Conservation (phyloP, 2,888 invertebrate species). For the Galerucella pusilla region DNA sequence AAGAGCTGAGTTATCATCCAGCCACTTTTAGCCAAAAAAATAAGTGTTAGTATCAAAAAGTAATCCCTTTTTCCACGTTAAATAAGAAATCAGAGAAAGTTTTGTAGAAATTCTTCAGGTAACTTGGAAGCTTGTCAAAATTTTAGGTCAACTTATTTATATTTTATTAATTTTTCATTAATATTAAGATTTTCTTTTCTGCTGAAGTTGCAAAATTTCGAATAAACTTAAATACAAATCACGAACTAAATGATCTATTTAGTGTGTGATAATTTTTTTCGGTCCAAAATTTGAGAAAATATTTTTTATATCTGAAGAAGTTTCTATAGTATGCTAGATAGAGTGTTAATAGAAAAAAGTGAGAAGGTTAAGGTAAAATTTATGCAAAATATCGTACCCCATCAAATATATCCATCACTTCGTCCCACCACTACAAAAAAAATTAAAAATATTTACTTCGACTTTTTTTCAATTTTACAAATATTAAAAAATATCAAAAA, state of each 20-base stretch:
- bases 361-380: conserved; percentile 25
- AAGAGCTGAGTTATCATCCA: conserved; percentile 80
- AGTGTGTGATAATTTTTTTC: too few relatives aligned
- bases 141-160: too few relatives aligned
- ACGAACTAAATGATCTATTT: too few relatives aligned
- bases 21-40: conserved; percentile 66
- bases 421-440: conserved; percentile 90
- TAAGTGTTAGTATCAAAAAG: conserved; percentile 49
- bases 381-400: conserved; percentile 77
- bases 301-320: conserved; percentile 10
- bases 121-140: background rate
- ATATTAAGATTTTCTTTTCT: background rate
- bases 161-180: background rate
- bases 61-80: conserved; percentile 38
- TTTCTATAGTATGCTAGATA: conserved; percentile 16
- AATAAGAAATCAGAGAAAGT: background rate
- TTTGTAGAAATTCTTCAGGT: conserved; percentile 12
- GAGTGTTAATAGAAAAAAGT: conserved; percentile 18
- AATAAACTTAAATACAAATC: too few relatives aligned
- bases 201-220: too few relatives aligned
- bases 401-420: conserved; percentile 95
- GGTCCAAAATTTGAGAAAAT: background rate
- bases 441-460: conserved; percentile 65
- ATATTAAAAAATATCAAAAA: background rate
- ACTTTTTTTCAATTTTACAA: background rate